phyloP scores from a whole-genome alignment of 2,797 vertebrate species.

The Characodon lateralis region DNA sequence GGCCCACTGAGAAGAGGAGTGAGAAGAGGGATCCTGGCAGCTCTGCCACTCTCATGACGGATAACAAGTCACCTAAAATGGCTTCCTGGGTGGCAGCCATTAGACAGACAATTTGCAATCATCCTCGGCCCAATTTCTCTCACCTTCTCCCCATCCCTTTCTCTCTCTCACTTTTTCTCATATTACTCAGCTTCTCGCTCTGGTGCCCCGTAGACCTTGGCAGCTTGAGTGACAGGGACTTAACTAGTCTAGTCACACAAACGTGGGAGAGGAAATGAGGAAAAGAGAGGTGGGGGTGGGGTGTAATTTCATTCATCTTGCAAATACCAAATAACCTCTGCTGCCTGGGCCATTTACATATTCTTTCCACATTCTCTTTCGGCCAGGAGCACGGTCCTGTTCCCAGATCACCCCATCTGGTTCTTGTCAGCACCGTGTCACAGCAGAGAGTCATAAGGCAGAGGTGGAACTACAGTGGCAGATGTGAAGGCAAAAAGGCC shows the following conservation, averaged over 20 bases:
- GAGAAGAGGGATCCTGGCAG: slow-evolving; percentile 76
- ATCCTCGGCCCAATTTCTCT: slow-evolving; percentile 79
- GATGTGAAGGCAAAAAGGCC: slow-evolving; percentile 41
- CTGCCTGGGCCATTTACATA: slow-evolving; percentile 66
- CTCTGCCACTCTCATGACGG: slow-evolving; percentile 76
- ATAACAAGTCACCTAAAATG: slow-evolving; percentile 81
- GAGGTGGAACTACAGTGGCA: slow-evolving; percentile 40
- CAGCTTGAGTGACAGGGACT: slow-evolving; percentile 79
- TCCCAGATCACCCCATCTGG: slow-evolving; percentile 58
- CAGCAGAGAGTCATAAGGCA: slow-evolving; percentile 40
- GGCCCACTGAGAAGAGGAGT: slow-evolving; percentile 72
- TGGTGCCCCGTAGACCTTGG: slow-evolving; percentile 74
- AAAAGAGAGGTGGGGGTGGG: slow-evolving; percentile 44
- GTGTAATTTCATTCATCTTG: slow-evolving; percentile 73
- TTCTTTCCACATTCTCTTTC: slow-evolving; percentile 48
- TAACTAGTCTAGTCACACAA: slow-evolving; percentile 79
- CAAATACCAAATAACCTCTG: slow-evolving; percentile 77
- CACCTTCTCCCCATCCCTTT: slow-evolving; percentile 57
- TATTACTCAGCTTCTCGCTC: slow-evolving; percentile 75
- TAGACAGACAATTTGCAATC: slow-evolving; percentile 78
- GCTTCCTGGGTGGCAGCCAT: slow-evolving; percentile 74
- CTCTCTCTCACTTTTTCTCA: slow-evolving; percentile 73
- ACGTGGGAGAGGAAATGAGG: slow-evolving; percentile 75
- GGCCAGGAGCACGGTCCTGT: slow-evolving; percentile 60
- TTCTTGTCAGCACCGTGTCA: slow-evolving; percentile 22